Percentiles rank a stretch among this genome's conserved stretches.
phyloP scores from a whole-genome alignment of 2,797 vertebrate genomes.

The Sarcoramphus papa region DNA sequence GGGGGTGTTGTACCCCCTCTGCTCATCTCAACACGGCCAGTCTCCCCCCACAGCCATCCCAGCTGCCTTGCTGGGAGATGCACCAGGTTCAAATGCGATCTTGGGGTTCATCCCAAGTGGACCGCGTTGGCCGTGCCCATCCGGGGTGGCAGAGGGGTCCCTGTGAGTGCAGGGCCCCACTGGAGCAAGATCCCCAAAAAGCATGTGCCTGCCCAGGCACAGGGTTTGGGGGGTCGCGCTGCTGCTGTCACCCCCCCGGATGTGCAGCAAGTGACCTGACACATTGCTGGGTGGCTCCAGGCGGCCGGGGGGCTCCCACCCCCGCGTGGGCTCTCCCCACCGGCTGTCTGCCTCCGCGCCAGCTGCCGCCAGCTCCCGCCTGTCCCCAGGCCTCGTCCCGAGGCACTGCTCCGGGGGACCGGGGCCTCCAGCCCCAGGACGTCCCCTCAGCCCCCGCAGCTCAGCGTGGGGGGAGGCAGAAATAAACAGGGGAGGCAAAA shows the following conservation, averaged over 20 bases:
- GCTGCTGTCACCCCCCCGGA: background rate
- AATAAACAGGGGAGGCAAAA: background rate
- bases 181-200: background rate
- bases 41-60: background rate
- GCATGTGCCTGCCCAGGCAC: accelerated
- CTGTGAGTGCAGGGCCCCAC: too few species aligned
- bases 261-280: background rate
- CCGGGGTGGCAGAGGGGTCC: background rate
- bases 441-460: accelerated
- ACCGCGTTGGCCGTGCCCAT: accelerated
- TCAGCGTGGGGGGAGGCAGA: accelerated
- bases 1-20: background rate
- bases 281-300: background rate
- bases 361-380: background rate
- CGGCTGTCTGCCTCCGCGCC: background rate
- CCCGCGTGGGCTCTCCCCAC: accelerated
- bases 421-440: background rate
- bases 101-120: background rate
- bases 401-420: accelerated
- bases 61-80: background rate
- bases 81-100: accelerated
- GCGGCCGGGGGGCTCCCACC: accelerated
- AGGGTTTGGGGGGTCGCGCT: accelerated
- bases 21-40: background rate
- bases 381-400: background rate